These are phyloP conservation scores for Corvus hawaiiensis DNA, from an alignment of 2,113 vertebrate genomes.

Conservation along the genomic window DNA sequence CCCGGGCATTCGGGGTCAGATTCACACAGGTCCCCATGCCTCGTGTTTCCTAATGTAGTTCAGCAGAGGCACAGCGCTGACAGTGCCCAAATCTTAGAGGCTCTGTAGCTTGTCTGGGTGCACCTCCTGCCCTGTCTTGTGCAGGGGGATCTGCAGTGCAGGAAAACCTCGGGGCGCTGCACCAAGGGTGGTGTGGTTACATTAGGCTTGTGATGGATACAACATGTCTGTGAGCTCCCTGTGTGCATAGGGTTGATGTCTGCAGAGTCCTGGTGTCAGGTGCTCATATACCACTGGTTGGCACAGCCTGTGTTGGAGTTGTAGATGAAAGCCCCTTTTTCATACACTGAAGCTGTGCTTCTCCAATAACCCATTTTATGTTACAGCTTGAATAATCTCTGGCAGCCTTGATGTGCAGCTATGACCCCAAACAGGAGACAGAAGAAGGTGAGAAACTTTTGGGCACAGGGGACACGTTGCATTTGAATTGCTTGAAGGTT, in stretches of 20 bases:
- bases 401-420: neutral
- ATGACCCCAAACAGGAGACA: conserved; percentile 8
- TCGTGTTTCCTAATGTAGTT: neutral
- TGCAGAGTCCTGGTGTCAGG: neutral
- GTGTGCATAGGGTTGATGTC: neutral
- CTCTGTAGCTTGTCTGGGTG: neutral
- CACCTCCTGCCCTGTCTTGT: neutral
- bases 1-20: conserved; percentile 16
- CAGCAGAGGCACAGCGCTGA: conserved; percentile 6
- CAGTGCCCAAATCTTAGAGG: neutral
- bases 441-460: conserved; percentile 7
- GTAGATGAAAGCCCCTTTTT: neutral
- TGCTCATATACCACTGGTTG: neutral
- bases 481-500: conserved; percentile 25
- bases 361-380: neutral
- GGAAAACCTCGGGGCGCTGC: neutral
- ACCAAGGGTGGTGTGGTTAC: neutral
- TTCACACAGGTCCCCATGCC: conserved; percentile 3
- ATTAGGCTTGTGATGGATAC: neutral
- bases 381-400: neutral
- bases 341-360: neutral
- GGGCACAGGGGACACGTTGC: neutral
- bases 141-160: neutral
- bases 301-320: neutral
- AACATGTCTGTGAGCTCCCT: neutral